Conservation (phyloP, 2,888 invertebrate species). For the Lottia gigantea region DNA sequence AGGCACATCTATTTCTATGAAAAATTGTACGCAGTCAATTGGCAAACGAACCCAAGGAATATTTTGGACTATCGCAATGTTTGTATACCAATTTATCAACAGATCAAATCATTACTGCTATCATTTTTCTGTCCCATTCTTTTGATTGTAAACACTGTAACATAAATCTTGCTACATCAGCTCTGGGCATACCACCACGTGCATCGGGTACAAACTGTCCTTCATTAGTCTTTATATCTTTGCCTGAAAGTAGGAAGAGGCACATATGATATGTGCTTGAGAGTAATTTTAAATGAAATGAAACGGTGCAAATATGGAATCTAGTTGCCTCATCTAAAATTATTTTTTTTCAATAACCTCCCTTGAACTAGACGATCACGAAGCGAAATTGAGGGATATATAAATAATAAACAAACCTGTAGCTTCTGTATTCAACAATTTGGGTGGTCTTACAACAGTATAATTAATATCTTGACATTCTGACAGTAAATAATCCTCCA, state of each 20-base stretch:
- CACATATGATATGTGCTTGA: background rate
- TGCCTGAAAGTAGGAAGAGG: conserved; percentile 24
- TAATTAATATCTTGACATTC: conserved; percentile 56
- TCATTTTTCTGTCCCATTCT: conserved; percentile 32
- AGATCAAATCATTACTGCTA: conserved; percentile 26
- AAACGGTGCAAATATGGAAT: too few relatives aligned
- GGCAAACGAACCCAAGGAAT: too few relatives aligned
- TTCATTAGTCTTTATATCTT: conserved; percentile 32
- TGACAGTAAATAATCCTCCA: conserved; percentile 53
- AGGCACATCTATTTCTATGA: too few relatives aligned
- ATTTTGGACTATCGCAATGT: too few relatives aligned
- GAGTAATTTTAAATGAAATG: too few relatives aligned
- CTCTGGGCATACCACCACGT: conserved; percentile 40
- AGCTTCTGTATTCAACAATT: conserved; percentile 42
- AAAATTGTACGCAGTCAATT: too few relatives aligned
- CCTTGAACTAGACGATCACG: too few relatives aligned
- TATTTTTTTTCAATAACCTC: too few relatives aligned
- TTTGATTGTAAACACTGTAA: conserved; percentile 34
- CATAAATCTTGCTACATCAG: conserved; percentile 62
- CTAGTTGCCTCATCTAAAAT: too few relatives aligned
- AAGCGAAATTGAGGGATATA: too few relatives aligned
- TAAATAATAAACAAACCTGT: conserved; percentile 33
- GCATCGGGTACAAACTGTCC: conserved; percentile 36
- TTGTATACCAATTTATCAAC: too few relatives aligned
- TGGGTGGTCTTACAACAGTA: conserved; percentile 59